Base-by-base conservation (phyloP, 2,888 invertebrate genomes). In the Dendrolimus houi region DNA sequence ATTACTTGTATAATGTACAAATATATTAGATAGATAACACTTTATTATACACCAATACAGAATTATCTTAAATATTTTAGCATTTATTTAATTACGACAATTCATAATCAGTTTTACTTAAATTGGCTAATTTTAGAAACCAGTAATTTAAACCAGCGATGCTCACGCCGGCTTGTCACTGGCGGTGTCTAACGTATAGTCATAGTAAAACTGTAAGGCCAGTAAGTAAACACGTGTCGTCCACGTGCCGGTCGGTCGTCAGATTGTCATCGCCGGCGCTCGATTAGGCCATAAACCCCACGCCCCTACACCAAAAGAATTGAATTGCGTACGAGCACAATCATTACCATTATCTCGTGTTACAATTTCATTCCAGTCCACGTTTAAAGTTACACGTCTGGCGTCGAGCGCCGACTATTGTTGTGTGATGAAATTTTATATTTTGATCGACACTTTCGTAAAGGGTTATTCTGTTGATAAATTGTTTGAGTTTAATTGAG, bases 261-360 rank as follows among this genome's bases (percentile, higher is more conserved):
- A 71, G 88, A 89, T 88, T 87, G 83, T 85, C 89, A 87, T 88
- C 87, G 80, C 81, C 82, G 77, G 17, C 75, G 75, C 66, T 79
- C 85, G 88, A 89, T 89, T 88, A 88, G 80, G 66, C 74, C 75
- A 77, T 85, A 85, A 85, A 85, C 85, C 85, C 62, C 78, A 78
- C 85, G 83, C 86, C 80, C 85, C 72, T 67, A 70, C 74, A 74
- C 78, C 76, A 75, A 66, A 62, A 66, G 67, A 69, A 83, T 83
- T 75, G 81, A 76, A 79, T 83, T 77, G 79, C 83, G 74, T 77
- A 76, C 71, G 70, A 65, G 71, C 66, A 74, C 74, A 80, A 79
- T 85, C 76, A 83, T 85, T 85, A 83, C 71, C 69, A 72, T 75
- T 85, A 85, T 85, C 85, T 85, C 85, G 61, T 73, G 79, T 87